phyloP scores from a whole-genome alignment of 2,888 invertebrate species.

The Mallateleia sp. region DNA sequence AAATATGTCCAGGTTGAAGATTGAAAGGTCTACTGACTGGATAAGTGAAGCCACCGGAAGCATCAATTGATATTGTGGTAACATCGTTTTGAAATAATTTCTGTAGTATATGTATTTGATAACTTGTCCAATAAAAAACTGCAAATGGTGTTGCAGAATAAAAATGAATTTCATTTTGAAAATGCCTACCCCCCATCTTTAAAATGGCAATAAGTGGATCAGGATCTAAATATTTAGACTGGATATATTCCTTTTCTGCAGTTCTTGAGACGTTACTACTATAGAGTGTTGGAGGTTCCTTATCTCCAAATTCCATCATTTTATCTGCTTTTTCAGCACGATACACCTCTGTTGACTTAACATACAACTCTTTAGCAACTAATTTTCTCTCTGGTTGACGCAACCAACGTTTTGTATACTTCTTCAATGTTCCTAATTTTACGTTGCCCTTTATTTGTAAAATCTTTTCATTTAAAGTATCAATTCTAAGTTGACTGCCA shows the following conservation, averaged over 20 bases:
- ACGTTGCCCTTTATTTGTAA: too few species aligned
- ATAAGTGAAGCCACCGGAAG: neutral
- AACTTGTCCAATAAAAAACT: constrained; percentile 69
- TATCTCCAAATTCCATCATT: constrained; percentile 58
- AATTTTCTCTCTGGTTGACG: neutral
- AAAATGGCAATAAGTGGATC: constrained; percentile 50
- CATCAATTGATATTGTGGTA: neutral
- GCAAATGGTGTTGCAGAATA: constrained; percentile 64
- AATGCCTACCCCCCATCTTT: constrained; percentile 15
- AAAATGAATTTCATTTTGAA: constrained; percentile 2
- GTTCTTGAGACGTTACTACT: constrained; percentile 15
- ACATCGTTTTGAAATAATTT: neutral
- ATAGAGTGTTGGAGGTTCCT: constrained; percentile 50
- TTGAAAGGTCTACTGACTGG: neutral
- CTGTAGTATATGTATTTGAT: constrained; percentile 66
- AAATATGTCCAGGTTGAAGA: neutral
- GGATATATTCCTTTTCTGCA: constrained; percentile 32
- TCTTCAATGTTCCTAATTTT: too few species aligned
- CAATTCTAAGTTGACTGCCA: too few species aligned
- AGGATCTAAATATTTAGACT: constrained; percentile 32
- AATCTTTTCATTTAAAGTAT: too few species aligned
- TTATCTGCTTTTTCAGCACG: constrained; percentile 20
- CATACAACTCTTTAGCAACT: neutral
- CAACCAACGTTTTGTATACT: constrained; percentile 2
- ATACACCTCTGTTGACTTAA: constrained; percentile 17